Percentiles rank a stretch among this genome's conserved stretches.
phyloP scores from a whole-genome alignment of 2,888 invertebrate genomes.

The Candidula unifasciata region DNA sequence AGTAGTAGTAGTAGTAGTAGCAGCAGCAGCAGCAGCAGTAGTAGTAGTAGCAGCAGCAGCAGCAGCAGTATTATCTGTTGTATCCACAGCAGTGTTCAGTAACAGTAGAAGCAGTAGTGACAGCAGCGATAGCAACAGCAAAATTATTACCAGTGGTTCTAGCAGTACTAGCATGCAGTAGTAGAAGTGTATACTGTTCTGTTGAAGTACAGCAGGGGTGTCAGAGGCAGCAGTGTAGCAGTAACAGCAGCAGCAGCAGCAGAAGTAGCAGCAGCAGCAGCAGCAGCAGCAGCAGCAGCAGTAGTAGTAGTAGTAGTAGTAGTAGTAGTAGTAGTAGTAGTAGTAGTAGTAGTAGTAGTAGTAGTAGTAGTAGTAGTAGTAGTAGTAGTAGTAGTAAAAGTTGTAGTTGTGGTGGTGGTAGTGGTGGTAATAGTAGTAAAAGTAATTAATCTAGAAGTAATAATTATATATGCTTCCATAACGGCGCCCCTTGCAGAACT shows the following conservation, averaged over 20 bases:
- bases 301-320: constrained; percentile 18
- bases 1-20: constrained; percentile 36
- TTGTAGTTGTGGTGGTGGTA: constrained; percentile 10
- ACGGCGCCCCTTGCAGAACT: no score
- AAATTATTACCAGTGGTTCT: background rate
- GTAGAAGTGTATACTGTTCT: background rate
- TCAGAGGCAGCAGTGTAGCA: no score
- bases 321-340: constrained; percentile 29
- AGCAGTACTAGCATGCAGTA: background rate
- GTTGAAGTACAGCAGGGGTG: no score
- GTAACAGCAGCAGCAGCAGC: background rate
- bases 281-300: constrained; percentile 12
- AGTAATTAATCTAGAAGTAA: no score
- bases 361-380: constrained; percentile 36
- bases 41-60: constrained; percentile 31
- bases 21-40: constrained; percentile 11
- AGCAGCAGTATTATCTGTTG: constrained; percentile 20
- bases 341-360: constrained; percentile 36
- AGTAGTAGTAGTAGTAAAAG: constrained; percentile 28
- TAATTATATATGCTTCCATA: no score
- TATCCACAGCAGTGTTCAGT: background rate
- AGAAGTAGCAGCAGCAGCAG: background rate
- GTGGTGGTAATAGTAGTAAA: background rate
- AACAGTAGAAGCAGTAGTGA: constrained; percentile 11
- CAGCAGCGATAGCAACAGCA: background rate